Evolutionary conservation across 2,113 vertebrate genomes (phyloP).

Genomic region (Catharus fuscescens): DNA sequence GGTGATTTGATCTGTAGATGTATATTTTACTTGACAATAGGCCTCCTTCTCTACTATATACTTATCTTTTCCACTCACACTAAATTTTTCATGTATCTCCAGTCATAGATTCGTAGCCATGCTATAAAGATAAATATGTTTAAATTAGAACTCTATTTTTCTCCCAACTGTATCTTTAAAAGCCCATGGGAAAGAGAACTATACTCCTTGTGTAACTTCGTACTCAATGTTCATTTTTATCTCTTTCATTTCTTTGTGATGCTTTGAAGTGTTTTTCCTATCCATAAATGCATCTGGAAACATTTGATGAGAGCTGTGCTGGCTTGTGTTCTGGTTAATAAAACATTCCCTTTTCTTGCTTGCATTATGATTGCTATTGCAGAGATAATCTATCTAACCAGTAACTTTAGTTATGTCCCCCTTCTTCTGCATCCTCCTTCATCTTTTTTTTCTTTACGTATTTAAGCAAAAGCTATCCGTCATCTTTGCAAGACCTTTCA

Average conservation of each 20-base stretch:
- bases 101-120: not conserved
- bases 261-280: not conserved
- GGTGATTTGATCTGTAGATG: not conserved
- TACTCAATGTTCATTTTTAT: not conserved
- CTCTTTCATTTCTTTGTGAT: not conserved
- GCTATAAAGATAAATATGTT: not conserved
- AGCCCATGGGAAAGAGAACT: not conserved
- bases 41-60: not conserved
- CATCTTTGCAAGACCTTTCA: not conserved
- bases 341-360: not conserved
- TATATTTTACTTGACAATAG: not conserved
- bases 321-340: not conserved
- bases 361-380: not conserved
- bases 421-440: not conserved
- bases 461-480: not conserved
- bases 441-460: not conserved
- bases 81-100: not conserved
- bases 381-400: not conserved
- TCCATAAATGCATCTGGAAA: not conserved
- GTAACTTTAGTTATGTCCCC: not conserved
- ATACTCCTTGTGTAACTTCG: not conserved
- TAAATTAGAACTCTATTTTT: not conserved
- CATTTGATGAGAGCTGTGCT: not conserved
- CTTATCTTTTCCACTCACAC: not conserved
- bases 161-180: not conserved